These are phyloP conservation scores for Sebastes umbrosus DNA, from an alignment of 2,797 vertebrate species.

Conservation along the genomic window DNA sequence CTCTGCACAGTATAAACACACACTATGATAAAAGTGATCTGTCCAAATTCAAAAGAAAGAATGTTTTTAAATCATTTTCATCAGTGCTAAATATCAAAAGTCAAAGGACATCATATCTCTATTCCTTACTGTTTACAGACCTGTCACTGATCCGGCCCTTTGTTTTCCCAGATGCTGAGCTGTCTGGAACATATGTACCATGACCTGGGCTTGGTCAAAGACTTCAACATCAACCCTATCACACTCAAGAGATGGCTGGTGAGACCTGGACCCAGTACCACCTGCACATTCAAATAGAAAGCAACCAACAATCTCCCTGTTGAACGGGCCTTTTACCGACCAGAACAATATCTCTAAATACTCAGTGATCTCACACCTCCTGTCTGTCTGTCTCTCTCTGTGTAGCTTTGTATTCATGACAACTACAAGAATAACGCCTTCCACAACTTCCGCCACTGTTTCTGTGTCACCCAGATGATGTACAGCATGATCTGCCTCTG, in stretches of 20 bases:
- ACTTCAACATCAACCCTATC: constrained; percentile 94
- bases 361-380: background rate
- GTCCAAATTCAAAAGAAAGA: background rate
- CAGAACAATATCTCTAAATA: background rate
- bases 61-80: background rate
- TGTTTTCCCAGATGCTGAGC: constrained; percentile 89
- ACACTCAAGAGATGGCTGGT: constrained; percentile 95
- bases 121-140: background rate
- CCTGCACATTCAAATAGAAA: background rate
- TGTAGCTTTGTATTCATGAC: constrained; percentile 91
- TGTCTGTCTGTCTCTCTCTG: background rate
- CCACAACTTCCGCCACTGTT: constrained; percentile 97
- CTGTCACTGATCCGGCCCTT: background rate
- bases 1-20: background rate
- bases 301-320: background rate
- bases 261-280: constrained; percentile 45
- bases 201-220: constrained; percentile 89
- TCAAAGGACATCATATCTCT: background rate
- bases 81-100: no score
- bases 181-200: constrained; percentile 97
- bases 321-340: background rate
- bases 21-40: background rate
- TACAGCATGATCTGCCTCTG: constrained; percentile 96
- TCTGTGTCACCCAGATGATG: constrained; percentile 98
- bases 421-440: constrained; percentile 96